Conservation (phyloP, 2,113 vertebrate genomes). For the Bolborhynchus lineola region DNA sequence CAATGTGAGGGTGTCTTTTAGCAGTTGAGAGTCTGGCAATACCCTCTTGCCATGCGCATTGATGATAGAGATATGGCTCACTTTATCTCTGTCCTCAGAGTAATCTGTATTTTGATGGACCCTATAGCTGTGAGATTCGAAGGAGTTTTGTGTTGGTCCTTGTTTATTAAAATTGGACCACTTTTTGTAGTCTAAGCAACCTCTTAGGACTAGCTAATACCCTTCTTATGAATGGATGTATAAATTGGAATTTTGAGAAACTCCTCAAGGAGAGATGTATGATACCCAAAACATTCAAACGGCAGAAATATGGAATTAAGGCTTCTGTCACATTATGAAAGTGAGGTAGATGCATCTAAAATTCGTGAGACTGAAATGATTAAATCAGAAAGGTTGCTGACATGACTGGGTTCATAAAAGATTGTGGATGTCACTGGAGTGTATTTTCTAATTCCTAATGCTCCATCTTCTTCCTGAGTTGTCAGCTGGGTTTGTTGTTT, state of each 20-base stretch:
- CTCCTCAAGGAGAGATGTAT: not conserved
- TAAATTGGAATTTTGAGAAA: not conserved
- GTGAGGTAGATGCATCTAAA: not conserved
- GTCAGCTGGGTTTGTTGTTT: conserved; percentile 28
- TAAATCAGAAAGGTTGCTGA: not conserved
- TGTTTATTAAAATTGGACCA: not conserved
- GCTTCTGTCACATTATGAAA: not conserved
- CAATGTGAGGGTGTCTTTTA: not conserved
- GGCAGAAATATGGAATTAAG: not conserved
- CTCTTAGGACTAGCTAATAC: not conserved
- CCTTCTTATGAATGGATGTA: not conserved
- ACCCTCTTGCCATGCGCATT: not conserved
- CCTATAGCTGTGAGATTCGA: accelerated
- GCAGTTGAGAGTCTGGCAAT: not conserved
- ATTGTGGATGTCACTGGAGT: not conserved
- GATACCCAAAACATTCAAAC: not conserved
- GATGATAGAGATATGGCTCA: accelerated
- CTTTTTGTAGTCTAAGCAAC: not conserved
- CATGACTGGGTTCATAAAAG: not conserved
- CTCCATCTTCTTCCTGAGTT: not conserved
- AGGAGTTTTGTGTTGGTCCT: not conserved
- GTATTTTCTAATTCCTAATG: not conserved
- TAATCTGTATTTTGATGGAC: not conserved
- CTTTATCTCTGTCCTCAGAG: not conserved
- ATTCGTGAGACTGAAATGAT: not conserved